Base-by-base conservation (phyloP, 2,888 invertebrate species). In the Leucoma salicis region DNA sequence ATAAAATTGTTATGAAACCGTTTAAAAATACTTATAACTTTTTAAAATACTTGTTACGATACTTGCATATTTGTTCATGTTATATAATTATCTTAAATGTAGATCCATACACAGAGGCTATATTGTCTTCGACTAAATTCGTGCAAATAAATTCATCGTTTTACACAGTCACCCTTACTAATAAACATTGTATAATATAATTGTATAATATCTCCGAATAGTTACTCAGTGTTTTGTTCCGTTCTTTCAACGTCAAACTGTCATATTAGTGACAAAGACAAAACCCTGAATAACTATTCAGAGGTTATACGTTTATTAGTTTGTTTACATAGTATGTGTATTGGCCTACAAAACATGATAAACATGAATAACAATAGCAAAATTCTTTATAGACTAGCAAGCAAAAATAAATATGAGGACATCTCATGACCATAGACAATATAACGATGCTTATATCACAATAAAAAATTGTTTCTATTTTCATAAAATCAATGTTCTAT, bases 41-140 rank as follows among this genome's bases (percentile, higher is more conserved):
- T 55, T 53, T 60, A 53, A 63, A 56, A 59, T 52, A 68, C 67
- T 71, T 66, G 70, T 70, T 74, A 61, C 50, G 21, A 21, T 45
- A 44, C 46, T 31, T 49, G 46, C 13, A 40, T 32, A 21, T 21
- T 21, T 8, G 6, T 21, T 21, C 8, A 8, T 21, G 21, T 21
- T 8, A 21, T n/a, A n/a, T n/a, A n/a, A n/a, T n/a, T n/a, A n/a
- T n/a, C n/a, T n/a, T n/a, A n/a, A n/a, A n/a, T n/a, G 21, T 21
- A 21, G 8, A 21, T 21, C 8, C 6, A 21, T 21, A 21, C 21
- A 21, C 21, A 21, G 6, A 21, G 21, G 8, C 6, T 4, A 16
- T 16, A 16, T 16, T 16, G 42, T 41, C 35, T n/a, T 32, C 7
- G 8, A 7, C 5, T 14, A 8, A 1, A 11, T 14, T 8, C n/a